Percentiles rank a stretch among this genome's conserved stretches.
phyloP scores from a whole-genome alignment of 2,797 vertebrate species.

The Aselliscus stoliczkanus region DNA sequence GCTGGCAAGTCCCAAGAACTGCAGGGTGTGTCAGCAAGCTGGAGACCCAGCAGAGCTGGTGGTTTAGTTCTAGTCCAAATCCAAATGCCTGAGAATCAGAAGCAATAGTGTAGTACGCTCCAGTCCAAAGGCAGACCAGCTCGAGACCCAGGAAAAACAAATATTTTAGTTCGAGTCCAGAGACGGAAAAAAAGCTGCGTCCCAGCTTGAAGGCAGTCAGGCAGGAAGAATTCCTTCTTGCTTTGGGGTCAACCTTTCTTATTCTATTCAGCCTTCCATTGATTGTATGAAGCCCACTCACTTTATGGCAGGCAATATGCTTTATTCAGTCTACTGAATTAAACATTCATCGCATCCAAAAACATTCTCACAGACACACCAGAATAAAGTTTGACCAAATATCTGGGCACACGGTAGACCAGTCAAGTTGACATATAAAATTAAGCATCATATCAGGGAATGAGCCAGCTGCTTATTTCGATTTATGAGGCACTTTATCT shows the following conservation, averaged over 20 bases:
- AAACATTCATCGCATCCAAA: background rate
- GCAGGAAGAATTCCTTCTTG: background rate
- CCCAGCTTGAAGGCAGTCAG: background rate
- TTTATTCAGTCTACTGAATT: conserved; percentile 15
- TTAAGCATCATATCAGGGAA: background rate
- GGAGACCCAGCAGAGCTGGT: background rate
- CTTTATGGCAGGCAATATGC: background rate
- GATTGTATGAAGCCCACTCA: background rate
- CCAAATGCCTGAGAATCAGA: background rate
- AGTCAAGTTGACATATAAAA: conserved; percentile 3
- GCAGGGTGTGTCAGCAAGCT: background rate
- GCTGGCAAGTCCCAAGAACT: background rate
- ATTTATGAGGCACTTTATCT: background rate
- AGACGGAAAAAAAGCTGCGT: background rate
- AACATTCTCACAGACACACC: background rate
- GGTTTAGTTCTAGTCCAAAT: background rate
- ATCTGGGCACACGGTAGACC: background rate
- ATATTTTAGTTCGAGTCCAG: background rate
- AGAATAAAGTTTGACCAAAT: conserved; percentile 30
- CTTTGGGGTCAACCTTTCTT: background rate
- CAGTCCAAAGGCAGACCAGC: background rate
- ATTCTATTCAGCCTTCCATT: background rate
- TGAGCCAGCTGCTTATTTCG: conserved; percentile 1
- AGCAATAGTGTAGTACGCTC: background rate
- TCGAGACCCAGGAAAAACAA: background rate